Evolutionary conservation across 2,888 invertebrate genomes (phyloP).

Genomic region (Macrophya annulata): DNA sequence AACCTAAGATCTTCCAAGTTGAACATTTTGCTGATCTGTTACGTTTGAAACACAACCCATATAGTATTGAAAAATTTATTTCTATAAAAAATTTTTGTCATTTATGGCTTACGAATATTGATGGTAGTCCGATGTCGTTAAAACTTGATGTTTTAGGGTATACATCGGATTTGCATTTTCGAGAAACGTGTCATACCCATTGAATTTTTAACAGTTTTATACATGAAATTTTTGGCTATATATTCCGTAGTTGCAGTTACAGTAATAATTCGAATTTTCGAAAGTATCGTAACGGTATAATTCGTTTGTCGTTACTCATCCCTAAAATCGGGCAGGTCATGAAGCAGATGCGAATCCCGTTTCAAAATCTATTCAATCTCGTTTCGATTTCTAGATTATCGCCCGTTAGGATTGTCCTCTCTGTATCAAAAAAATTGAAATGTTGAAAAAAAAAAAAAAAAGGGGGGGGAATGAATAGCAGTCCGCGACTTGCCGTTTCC

Average conservation of each 20-base stretch:
- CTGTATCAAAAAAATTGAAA: not conserved
- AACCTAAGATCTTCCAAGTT: not conserved
- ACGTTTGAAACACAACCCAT: not conserved
- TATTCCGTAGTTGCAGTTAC: not conserved
- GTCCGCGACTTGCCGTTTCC: not conserved
- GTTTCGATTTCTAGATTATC: not conserved
- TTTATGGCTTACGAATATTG: not conserved
- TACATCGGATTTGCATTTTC: conserved; percentile 38
- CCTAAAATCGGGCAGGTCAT: not conserved
- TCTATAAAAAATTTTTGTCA: not conserved
- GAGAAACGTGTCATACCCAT: conserved; percentile 7
- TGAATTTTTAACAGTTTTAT: conserved; percentile 13
- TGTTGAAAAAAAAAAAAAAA: not conserved
- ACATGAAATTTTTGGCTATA: not conserved
- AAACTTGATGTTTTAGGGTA: conserved; percentile 16
- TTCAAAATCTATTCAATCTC: conserved; percentile 33
- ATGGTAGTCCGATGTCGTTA: conserved; percentile 27
- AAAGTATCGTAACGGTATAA: not conserved
- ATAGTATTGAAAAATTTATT: not conserved
- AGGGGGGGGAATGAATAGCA: not conserved
- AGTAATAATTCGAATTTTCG: conserved; percentile 38
- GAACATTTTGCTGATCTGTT: not conserved
- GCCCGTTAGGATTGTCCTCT: conserved; percentile 37
- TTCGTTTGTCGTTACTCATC: not conserved
- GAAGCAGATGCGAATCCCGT: conserved; percentile 38